These are phyloP conservation scores for Pachyuromys duprasi DNA, from an alignment of 2,797 vertebrate genomes.

Conservation along the genomic window DNA sequence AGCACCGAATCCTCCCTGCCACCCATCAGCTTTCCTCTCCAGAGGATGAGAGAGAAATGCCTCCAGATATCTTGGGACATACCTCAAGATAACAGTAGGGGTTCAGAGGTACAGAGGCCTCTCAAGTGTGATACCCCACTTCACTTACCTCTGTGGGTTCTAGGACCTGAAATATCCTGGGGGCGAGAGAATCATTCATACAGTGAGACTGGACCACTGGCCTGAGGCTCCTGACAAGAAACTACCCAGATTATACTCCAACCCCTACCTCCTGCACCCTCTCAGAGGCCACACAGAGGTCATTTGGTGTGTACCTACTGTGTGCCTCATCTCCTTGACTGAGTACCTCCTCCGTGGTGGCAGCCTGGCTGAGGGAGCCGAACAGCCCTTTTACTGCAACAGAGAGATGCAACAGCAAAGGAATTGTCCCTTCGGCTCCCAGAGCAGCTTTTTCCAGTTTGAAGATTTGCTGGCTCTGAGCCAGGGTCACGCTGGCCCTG, in stretches of 20 bases:
- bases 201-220: not conserved
- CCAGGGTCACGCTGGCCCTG: constrained; percentile 8
- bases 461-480: constrained; percentile 16
- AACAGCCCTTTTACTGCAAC: not conserved
- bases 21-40: not conserved
- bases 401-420: not conserved
- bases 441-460: not conserved
- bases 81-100: not conserved
- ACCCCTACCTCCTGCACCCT: not conserved
- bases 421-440: not conserved
- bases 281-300: not conserved
- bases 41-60: not conserved
- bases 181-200: not conserved
- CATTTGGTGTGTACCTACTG: too few species aligned
- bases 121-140: not conserved
- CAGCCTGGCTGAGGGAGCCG: not conserved
- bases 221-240: not conserved
- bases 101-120: not conserved
- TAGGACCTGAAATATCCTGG: not conserved
- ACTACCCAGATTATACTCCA: not conserved
- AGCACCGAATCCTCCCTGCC: rapidly evolving
- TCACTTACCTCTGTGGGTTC: not conserved
- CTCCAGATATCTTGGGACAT: not conserved
- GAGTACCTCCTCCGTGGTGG: not conserved
- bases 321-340: not conserved